These are phyloP conservation scores for Drosophila ficusphila DNA, from an alignment of 1,140 invertebrate genomes.

Conservation along the genomic window DNA sequence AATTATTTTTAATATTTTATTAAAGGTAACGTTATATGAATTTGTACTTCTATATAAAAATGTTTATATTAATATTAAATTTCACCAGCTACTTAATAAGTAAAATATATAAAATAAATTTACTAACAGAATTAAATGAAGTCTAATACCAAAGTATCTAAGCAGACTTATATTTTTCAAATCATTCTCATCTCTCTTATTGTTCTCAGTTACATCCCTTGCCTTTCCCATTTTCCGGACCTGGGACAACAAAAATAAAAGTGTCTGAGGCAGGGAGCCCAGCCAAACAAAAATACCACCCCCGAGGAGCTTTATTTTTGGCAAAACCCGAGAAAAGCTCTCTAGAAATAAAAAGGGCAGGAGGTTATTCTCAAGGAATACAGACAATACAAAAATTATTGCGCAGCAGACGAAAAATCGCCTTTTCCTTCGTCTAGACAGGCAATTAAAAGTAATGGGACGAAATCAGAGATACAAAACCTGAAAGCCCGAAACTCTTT, in stretches of 20 bases:
- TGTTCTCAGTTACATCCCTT: conserved; percentile 12
- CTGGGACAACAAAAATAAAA: conserved; percentile 58
- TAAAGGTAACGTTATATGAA: no score
- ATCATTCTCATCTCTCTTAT: no score
- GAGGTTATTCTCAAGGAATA: conserved; percentile 1
- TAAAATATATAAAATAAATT: no score
- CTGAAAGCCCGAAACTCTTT: not conserved
- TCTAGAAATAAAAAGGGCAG: not conserved
- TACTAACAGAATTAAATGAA: no score
- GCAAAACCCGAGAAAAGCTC: conserved; percentile 28
- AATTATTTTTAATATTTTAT: no score
- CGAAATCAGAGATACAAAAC: not conserved
- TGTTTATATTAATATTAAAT: no score
- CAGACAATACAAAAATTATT: conserved; percentile 59
- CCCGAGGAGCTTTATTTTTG: conserved; percentile 38
- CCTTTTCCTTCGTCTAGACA: conserved; percentile 54
- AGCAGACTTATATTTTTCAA: no score
- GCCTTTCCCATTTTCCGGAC: conserved; percentile 21
- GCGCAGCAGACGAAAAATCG: conserved; percentile 51
- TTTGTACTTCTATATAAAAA: no score
- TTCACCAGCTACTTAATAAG: no score
- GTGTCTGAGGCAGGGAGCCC: conserved; percentile 32
- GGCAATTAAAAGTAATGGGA: conserved; percentile 7
- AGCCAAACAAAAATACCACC: conserved; percentile 39
- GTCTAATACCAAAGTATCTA: no score